Evolutionary conservation across 2,888 invertebrate genomes (phyloP).

Genomic region (Syrphus vitripennis): DNA sequence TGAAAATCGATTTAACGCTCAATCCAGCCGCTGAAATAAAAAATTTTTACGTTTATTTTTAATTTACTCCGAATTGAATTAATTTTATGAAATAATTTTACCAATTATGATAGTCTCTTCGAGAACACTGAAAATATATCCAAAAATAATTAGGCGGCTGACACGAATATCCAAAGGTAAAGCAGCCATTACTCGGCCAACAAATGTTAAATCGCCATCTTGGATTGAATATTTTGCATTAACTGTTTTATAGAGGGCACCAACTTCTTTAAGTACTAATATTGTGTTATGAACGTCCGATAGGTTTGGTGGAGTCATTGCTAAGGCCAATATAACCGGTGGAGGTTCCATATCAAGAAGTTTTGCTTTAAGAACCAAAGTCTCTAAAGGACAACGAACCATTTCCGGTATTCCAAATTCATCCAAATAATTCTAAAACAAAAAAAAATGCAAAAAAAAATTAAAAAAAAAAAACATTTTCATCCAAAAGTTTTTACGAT

Average conservation of each 20-base stretch:
- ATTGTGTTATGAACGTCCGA: conserved; percentile 91
- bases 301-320: conserved; percentile 93
- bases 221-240: conserved; percentile 82
- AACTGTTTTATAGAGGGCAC: conserved; percentile 87
- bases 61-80: background rate
- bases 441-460: too few species aligned
- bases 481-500: too few species aligned
- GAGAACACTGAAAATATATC: conserved; percentile 92
- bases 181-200: conserved; percentile 91
- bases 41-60: background rate
- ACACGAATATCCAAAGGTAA: conserved; percentile 92
- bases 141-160: conserved; percentile 92
- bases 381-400: conserved; percentile 90
- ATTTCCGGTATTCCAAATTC: conserved; percentile 88
- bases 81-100: conserved; percentile 46
- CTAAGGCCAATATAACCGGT: conserved; percentile 89
- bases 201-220: conserved; percentile 94
- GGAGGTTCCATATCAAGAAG: conserved; percentile 91
- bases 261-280: conserved; percentile 92
- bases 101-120: conserved; percentile 93
- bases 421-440: conserved; percentile 81
- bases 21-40: conserved; percentile 87
- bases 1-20: conserved; percentile 91
- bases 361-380: conserved; percentile 90
- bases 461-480: too few species aligned